Evolutionary conservation across 1,140 invertebrate species (phyloP).

Genomic region (Sycophaga agraensis): DNA sequence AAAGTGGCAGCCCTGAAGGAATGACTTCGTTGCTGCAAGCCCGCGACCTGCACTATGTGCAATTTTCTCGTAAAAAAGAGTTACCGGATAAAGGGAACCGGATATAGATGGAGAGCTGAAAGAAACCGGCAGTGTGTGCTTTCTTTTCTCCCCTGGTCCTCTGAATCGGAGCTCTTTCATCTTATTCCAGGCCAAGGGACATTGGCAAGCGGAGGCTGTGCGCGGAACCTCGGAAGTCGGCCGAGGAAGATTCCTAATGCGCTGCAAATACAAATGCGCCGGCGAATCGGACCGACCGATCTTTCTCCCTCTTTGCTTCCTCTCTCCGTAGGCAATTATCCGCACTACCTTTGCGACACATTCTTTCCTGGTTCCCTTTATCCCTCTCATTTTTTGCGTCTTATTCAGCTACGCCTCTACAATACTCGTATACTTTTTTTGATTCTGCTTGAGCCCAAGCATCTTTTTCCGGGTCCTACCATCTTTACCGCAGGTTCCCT

Average conservation of each 20-base stretch:
- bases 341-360: background rate
- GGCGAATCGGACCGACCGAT: constrained; percentile 37
- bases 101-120: too few species aligned
- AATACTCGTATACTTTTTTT: too few species aligned
- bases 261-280: constrained; percentile 32
- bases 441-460: too few species aligned
- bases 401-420: too few species aligned
- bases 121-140: too few species aligned
- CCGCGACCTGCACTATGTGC: too few species aligned
- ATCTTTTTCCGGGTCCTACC: too few species aligned
- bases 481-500: too few species aligned
- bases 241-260: constrained; percentile 37
- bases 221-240: background rate
- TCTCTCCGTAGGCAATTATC: background rate
- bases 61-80: too few species aligned
- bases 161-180: constrained; percentile 30
- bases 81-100: too few species aligned
- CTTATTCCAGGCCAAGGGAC: constrained; percentile 39
- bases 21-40: too few species aligned
- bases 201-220: background rate
- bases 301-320: constrained; percentile 1
- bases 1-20: too few species aligned
- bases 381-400: background rate
- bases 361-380: background rate
- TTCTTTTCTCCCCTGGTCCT: background rate